Conservation (phyloP, 2,888 invertebrate genomes). For the Hypercompe scribonia region DNA sequence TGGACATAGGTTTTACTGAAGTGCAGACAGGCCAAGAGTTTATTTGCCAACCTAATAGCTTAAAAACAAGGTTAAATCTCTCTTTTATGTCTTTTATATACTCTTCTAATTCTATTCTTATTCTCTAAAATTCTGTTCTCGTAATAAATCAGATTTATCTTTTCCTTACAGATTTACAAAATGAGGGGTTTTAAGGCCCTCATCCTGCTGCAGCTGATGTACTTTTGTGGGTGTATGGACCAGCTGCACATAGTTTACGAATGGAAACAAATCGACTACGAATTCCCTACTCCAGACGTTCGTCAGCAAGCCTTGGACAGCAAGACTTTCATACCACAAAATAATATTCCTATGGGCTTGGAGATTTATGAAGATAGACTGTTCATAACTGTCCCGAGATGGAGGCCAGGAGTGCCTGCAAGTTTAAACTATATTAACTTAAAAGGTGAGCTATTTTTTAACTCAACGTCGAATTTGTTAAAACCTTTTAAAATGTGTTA, state of each 20-base stretch:
- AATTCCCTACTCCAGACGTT: constrained; percentile 86
- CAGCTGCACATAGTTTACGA: constrained; percentile 90
- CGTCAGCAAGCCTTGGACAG: constrained; percentile 87
- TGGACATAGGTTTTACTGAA: too few species aligned
- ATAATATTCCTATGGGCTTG: constrained; percentile 91
- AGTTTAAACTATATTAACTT: constrained; percentile 91
- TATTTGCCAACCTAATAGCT: background rate
- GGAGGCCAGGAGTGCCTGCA: constrained; percentile 91
- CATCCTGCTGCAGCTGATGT: constrained; percentile 72
- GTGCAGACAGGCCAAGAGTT: too few species aligned
- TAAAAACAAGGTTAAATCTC: background rate
- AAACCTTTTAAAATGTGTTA: background rate
- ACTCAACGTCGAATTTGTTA: background rate
- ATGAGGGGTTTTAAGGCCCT: constrained; percentile 74
- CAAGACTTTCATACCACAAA: constrained; percentile 88
- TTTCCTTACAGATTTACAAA: constrained; percentile 60
- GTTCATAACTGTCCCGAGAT: constrained; percentile 91
- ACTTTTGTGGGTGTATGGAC: constrained; percentile 84
- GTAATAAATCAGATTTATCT: constrained; percentile 11
- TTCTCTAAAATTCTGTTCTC: background rate
- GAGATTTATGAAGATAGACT: constrained; percentile 90
- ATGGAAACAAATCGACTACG: constrained; percentile 91
- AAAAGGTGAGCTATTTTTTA: constrained; percentile 82
- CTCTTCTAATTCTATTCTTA: background rate
- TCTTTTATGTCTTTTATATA: background rate